Percentiles rank a stretch among this genome's conserved stretches.
Evolutionary conservation across 1,140 invertebrate species (phyloP).

Genomic region (Drosophila athabasca): DNA sequence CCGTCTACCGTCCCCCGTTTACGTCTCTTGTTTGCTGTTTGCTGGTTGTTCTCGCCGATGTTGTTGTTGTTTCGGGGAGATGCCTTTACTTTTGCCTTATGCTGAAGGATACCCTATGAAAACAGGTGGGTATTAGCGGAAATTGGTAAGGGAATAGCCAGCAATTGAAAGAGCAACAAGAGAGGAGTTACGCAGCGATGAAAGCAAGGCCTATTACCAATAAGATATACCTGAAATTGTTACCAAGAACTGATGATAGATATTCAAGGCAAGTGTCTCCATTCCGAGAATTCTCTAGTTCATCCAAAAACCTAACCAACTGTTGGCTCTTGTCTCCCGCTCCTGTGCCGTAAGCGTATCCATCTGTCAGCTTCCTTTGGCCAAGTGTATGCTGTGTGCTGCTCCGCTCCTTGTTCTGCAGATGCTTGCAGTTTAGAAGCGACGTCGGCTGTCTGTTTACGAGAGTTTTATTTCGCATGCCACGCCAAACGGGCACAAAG

Average conservation of each 20-base stretch:
- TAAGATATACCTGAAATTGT: no score
- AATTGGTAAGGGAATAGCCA: neutral
- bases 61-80: conserved; percentile 16
- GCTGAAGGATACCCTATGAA: conserved; percentile 21
- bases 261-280: no score
- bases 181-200: no score
- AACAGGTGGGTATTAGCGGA: conserved; percentile 14
- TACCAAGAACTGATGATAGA: no score
- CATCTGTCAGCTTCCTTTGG: neutral
- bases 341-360: conserved; percentile 16
- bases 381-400: neutral
- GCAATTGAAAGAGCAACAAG: no score
- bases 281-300: no score
- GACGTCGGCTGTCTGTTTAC: conserved; percentile 69
- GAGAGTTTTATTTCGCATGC: conserved; percentile 77
- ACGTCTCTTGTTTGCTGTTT: conserved; percentile 50
- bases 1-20: neutral
- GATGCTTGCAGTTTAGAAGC: conserved; percentile 62
- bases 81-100: conserved; percentile 20
- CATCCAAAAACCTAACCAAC: neutral
- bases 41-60: conserved; percentile 26
- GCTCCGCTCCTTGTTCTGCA: conserved; percentile 29
- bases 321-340: no score
- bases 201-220: neutral
- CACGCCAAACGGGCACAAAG: conserved; percentile 72